phyloP scores from a whole-genome alignment of 2,113 vertebrate species.

The Rana temporaria region DNA sequence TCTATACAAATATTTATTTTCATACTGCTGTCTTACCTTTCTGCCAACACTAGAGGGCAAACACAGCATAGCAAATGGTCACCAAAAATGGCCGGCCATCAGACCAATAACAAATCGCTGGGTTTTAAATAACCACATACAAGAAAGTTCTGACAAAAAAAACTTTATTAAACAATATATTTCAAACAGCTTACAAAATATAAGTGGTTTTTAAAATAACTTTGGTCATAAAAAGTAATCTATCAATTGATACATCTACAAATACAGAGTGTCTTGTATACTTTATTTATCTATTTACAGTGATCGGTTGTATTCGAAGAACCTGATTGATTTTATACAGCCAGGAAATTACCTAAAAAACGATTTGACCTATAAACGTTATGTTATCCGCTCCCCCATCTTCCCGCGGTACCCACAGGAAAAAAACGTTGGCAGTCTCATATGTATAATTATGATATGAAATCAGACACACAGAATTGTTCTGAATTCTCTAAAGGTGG shows the following conservation, averaged over 20 bases:
- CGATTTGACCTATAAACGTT: no score
- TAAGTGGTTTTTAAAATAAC: constrained; percentile 22
- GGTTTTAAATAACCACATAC: neutral
- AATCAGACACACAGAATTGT: no score
- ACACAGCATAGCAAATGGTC: neutral
- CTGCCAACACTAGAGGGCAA: constrained; percentile 8
- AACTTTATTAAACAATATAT: constrained; percentile 19
- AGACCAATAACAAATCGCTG: neutral
- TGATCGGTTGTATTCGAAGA: neutral
- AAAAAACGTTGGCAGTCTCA: no score
- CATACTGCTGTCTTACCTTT: neutral
- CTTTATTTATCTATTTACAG: neutral
- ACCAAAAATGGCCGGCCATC: neutral
- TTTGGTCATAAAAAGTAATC: neutral
- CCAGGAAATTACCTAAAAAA: no score
- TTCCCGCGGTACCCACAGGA: no score
- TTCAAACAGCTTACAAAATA: neutral
- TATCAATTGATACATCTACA: neutral
- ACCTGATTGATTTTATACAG: neutral
- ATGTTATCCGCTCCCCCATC: no score
- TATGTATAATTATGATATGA: no score
- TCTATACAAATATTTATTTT: no score
- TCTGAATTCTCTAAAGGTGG: no score
- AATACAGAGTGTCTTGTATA: neutral
- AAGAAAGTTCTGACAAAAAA: constrained; percentile 6